These are phyloP conservation scores for Phymanthus crucifer DNA, from an alignment of 92 coral and sea anemone species.

Conservation along the genomic window DNA sequence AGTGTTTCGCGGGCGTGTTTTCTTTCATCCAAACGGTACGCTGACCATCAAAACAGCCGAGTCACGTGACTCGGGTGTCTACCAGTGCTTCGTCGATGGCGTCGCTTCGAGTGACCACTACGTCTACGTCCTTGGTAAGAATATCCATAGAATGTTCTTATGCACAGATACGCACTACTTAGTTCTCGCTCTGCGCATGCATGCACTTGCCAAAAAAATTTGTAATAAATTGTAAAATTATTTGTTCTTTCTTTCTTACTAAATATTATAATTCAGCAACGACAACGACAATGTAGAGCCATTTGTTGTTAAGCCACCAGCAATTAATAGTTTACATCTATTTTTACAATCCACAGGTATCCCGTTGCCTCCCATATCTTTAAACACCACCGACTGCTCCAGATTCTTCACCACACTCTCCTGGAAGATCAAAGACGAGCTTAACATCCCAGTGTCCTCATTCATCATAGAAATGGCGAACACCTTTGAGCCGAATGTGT, in stretches of 20 bases:
- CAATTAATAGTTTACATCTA: too few species aligned
- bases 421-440: constrained; percentile 27
- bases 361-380: constrained; percentile 51
- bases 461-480: constrained; percentile 44
- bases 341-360: constrained; percentile 32
- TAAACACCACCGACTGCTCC: constrained; percentile 39
- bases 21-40: neutral
- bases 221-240: too few species aligned
- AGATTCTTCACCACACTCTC: constrained; percentile 32
- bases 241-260: too few species aligned
- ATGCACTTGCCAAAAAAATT: too few species aligned
- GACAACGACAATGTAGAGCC: too few species aligned
- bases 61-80: constrained; percentile 48
- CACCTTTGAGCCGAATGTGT: constrained; percentile 10
- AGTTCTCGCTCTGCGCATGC: too few species aligned
- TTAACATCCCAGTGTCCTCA: constrained; percentile 13
- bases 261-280: too few species aligned
- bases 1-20: neutral
- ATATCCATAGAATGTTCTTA: neutral
- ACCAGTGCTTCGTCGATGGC: constrained; percentile 48
- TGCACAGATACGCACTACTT: too few species aligned
- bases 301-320: too few species aligned
- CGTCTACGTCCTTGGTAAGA: constrained; percentile 23
- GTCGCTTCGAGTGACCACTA: neutral
- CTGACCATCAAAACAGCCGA: constrained; percentile 16